Conservation (phyloP, 2,888 invertebrate genomes). For the Notodonta dromedarius region DNA sequence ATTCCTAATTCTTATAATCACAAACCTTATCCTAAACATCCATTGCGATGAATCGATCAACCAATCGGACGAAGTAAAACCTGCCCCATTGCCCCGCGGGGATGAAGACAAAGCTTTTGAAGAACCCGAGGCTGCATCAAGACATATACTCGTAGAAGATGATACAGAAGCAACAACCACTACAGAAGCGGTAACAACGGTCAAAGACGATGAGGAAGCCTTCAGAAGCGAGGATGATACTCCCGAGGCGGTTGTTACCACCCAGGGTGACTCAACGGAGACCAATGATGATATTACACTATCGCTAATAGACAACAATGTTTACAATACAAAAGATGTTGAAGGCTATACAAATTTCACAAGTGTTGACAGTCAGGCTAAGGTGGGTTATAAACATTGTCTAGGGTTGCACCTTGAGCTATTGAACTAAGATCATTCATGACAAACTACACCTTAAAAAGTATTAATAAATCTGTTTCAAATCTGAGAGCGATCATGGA, state of each 20-base stretch:
- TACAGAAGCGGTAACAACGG: constrained; percentile 5
- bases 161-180: neutral
- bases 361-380: constrained; percentile 33
- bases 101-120: constrained; percentile 19
- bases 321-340: constrained; percentile 42
- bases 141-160: neutral
- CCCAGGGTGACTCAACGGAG: constrained; percentile 16
- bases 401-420: neutral
- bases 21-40: constrained; percentile 19
- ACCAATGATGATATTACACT: constrained; percentile 24
- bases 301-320: constrained; percentile 49
- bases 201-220: constrained; percentile 10
- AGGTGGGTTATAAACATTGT: constrained; percentile 22
- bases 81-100: constrained; percentile 13
- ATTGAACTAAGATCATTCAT: neutral
- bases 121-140: neutral
- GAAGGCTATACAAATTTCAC: constrained; percentile 36
- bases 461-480: too few species aligned
- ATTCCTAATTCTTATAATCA: constrained; percentile 20
- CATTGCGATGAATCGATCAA: constrained; percentile 17
- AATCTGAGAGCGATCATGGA: too few species aligned
- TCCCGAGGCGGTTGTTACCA: constrained; percentile 20
- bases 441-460: neutral
- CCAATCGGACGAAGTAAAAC: constrained; percentile 26
- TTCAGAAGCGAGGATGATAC: constrained; percentile 4